phyloP scores from a whole-genome alignment of 2,113 vertebrate species.

The Orycteropus afer region DNA sequence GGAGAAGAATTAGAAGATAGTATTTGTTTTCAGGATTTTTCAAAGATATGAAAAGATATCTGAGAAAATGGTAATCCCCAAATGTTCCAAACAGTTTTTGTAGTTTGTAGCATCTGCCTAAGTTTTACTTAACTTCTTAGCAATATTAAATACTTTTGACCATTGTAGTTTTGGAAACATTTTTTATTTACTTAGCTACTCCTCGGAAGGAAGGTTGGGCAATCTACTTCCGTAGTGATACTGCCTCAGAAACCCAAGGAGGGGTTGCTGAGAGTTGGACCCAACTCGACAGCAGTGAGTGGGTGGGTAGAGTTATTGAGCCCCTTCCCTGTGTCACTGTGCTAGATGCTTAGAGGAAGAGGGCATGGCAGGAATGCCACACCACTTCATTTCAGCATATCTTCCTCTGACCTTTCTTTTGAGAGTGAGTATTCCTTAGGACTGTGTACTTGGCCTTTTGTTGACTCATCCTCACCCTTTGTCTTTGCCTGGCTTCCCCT shows the following conservation, averaged over 20 bases:
- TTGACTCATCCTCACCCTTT: background rate
- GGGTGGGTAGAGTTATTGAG: background rate
- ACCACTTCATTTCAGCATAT: background rate
- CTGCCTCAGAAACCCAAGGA: too few species aligned
- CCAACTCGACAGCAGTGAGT: too few species aligned
- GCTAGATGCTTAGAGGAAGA: background rate
- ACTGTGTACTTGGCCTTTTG: background rate
- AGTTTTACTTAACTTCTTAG: constrained; percentile 13
- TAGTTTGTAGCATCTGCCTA: background rate
- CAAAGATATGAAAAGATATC: background rate
- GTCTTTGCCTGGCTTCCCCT: background rate
- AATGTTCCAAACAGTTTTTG: background rate
- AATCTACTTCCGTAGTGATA: too few species aligned
- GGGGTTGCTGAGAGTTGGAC: too few species aligned
- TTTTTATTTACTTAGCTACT: background rate
- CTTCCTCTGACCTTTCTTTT: background rate
- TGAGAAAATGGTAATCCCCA: background rate
- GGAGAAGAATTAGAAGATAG: background rate
- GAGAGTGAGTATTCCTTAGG: background rate
- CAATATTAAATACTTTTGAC: background rate
- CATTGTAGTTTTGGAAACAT: background rate
- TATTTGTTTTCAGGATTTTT: constrained; percentile 25
- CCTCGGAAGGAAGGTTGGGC: too few species aligned
- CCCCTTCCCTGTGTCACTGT: background rate
- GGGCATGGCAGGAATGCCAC: background rate